Evolutionary conservation across 2,888 invertebrate species (phyloP), one percentile per base, ranked within the genome.

Genomic region (Ceramica pisi): DNA sequence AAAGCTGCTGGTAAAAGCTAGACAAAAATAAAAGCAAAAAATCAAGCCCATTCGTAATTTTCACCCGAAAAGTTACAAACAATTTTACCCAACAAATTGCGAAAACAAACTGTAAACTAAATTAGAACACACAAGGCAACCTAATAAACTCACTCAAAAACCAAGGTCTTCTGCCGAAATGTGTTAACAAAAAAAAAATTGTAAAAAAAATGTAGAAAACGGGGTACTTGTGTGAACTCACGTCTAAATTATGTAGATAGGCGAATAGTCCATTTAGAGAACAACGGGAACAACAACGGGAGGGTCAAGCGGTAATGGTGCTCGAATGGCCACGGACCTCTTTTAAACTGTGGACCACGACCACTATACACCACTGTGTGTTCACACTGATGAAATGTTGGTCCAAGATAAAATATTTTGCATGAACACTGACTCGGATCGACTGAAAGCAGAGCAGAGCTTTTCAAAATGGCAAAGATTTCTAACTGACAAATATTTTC

Each of bases 211-310:
- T 31, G 62, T 69, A 23, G 48, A 66, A 64, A 69, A 61, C 7
- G 53, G 56, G 48, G 71, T 76, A 66, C 61, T 74, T 60, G 35
- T 71, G 71, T 73, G 61, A 64, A 81, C 21, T 83, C 73, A 26
- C 51, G 65, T 78, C 77, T 85, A 71, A 80, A 84, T 86, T 86
- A 84, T 85, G 80, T 72, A 85, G 79, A 75, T 77, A 81, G 62
- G 62, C 57, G 64, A 76, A 80, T 68, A 73, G 76, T 65, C 79
- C 74, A 70, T 85, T 86, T 79, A 38, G 64, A 44, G 53, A 44
- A 68, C 61, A 56, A 71, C 65, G 67, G n/a, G 46, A 38, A 65
- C 57, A 71, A 78, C 69, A 71, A 63, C 61, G 35, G 44, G 61
- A 67, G 78, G 85, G 85, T 85, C 81, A 80, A 77, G 67, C 72